These are phyloP conservation scores for Siniperca scherzeri DNA, from an alignment of 2,797 vertebrate genomes.

Conservation along the genomic window DNA sequence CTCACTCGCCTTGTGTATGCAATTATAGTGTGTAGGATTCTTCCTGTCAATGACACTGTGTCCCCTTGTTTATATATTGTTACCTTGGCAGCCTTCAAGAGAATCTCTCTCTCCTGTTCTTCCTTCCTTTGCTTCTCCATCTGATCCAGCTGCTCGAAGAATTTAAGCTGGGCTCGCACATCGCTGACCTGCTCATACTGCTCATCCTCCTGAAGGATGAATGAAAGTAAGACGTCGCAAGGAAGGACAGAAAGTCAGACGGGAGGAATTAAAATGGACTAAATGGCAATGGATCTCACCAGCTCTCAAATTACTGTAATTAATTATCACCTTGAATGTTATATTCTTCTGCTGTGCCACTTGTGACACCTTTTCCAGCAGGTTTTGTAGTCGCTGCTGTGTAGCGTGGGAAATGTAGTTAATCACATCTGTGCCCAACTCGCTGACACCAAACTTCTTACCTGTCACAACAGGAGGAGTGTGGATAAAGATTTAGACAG, in stretches of 20 bases:
- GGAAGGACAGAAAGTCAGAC: not conserved
- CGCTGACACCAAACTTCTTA: slow-evolving; percentile 92
- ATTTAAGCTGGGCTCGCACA: slow-evolving; percentile 93
- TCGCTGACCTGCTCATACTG: slow-evolving; percentile 90
- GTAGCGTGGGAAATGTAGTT: slow-evolving; percentile 94
- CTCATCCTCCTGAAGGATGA: slow-evolving; percentile 89
- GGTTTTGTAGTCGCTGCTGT: slow-evolving; percentile 91
- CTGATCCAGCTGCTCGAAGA: slow-evolving; percentile 97
- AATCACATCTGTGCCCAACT: slow-evolving; percentile 93
- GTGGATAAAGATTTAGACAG: slow-evolving; percentile 10
- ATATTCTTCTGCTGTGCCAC: slow-evolving; percentile 93
- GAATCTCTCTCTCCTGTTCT: slow-evolving; percentile 95
- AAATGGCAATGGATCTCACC: not conserved
- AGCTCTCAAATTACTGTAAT: not conserved
- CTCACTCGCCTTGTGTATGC: slow-evolving; percentile 10
- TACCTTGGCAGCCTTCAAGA: slow-evolving; percentile 96
- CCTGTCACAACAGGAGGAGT: slow-evolving; percentile 79
- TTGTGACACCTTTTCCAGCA: slow-evolving; percentile 93
- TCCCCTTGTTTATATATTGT: slow-evolving; percentile 23
- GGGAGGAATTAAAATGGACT: not conserved
- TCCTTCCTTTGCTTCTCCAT: slow-evolving; percentile 96
- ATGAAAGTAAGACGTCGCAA: not conserved
- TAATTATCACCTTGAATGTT: slow-evolving; percentile 90
- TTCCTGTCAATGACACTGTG: not conserved
- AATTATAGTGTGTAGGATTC: slow-evolving; percentile 8